Evolutionary conservation across 2,888 invertebrate species (phyloP).

Genomic region (Polia nebulosa): DNA sequence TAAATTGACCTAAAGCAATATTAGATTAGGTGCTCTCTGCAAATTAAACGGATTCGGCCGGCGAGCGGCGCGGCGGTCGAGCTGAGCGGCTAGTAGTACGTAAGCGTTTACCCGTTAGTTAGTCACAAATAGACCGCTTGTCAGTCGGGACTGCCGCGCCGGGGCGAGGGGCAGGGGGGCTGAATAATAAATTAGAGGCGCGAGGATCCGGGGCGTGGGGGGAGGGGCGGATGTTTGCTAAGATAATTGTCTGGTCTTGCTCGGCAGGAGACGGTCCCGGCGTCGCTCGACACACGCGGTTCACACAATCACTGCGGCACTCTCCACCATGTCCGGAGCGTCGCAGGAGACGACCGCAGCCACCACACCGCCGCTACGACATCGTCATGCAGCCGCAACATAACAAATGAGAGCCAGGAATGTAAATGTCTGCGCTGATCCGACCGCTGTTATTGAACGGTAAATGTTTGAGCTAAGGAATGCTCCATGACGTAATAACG

Average conservation of each 20-base stretch:
- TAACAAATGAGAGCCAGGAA: constrained; percentile 11
- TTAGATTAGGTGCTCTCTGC: constrained; percentile 26
- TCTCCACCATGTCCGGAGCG: neutral
- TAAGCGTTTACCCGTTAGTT: constrained; percentile 49
- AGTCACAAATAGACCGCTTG: constrained; percentile 58
- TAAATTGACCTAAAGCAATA: constrained; percentile 43
- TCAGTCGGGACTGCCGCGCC: constrained; percentile 1
- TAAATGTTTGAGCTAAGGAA: constrained; percentile 25
- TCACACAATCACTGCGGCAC: neutral
- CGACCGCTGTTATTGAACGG: constrained; percentile 19
- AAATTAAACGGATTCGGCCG: constrained; percentile 44
- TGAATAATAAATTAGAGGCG: constrained; percentile 63
- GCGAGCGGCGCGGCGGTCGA: constrained; percentile 1
- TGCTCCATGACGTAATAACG: constrained; percentile 4
- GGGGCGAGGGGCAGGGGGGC: neutral
- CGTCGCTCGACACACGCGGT: neutral
- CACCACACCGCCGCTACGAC: neutral
- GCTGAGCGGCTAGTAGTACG: constrained; percentile 37
- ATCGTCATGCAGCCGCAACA: neutral
- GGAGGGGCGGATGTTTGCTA: constrained; percentile 51
- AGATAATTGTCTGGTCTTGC: constrained; percentile 62
- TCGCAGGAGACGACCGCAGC: neutral
- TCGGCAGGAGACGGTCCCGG: neutral
- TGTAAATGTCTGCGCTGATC: constrained; percentile 12
- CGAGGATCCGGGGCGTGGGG: constrained; percentile 9